Base-by-base conservation (phyloP, 1,140 invertebrate species). In the Venturia canescens region DNA sequence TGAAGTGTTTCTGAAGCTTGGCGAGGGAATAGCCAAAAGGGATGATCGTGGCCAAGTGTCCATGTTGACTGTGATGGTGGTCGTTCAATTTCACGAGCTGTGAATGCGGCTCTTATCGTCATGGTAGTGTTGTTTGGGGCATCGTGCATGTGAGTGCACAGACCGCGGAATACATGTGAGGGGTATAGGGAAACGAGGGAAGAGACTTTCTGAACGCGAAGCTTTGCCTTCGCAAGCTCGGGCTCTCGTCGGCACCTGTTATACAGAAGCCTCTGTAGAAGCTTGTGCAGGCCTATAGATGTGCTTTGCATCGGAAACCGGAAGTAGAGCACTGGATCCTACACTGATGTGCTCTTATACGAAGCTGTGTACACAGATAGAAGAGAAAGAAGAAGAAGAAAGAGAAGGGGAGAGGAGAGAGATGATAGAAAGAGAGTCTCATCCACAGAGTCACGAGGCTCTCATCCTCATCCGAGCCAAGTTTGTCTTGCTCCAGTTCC, bases 401-500 rank as follows among this genome's bases (percentile, higher is more conserved):
- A 57, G 23, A 27, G 16, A 57, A 21, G 53, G 53, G 5, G 21
- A 57, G 53, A n/a, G 1, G 53, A 18, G 53, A 21, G 38, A n/a
- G 53, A 57, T 57, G 53, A 23, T 57, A 23, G 60, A 63, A 26
- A 63, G 48, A 60, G 15, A 76, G 72, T 53, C 60, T 60, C 60
- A 77, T 66, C 75, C 75, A 77, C 57, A 77, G 34, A 63, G 75
- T 38, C 57, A 57, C 4, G 34, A 26, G 75, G 34, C 75, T 44
- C 60, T 63, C 31, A 26, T 44, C 31, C 75, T 77, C 75, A 66
- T 77, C 75, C 21, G 31, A 77, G 75, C 53, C 75, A 80, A 85
- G 82, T 85, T 85, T 84, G 83, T 87, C 85, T 85, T 84, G 83
- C 83, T 85, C 84, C 80, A 87, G 79, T 87, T 85, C 70, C 80